Evolutionary conservation across 2,888 invertebrate genomes (phyloP).

Genomic region (Phasia obesa): DNA sequence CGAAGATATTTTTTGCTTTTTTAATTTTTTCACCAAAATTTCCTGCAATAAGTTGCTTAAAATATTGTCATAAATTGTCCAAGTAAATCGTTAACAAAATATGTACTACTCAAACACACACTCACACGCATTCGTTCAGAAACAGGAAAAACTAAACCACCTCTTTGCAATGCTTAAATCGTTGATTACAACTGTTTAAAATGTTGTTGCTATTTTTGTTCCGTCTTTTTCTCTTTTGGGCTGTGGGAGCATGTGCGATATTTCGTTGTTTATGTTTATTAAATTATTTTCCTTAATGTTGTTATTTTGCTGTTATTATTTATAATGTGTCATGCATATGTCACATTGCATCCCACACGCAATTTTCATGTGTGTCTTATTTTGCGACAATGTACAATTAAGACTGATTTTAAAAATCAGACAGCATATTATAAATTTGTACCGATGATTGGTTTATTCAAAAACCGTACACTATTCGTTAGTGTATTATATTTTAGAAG

Average conservation of each 20-base stretch:
- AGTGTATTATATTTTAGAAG: too few relatives aligned
- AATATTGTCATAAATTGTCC: conserved; percentile 67
- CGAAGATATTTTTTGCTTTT: background rate
- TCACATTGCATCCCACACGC: conserved; percentile 80
- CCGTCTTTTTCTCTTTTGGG: conserved; percentile 13
- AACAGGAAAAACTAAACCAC: conserved; percentile 11
- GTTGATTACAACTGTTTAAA: conserved; percentile 51
- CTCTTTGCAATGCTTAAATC: conserved; percentile 59
- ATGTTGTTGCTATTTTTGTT: conserved; percentile 15
- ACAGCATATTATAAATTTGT: conserved; percentile 3
- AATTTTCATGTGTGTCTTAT: conserved; percentile 32
- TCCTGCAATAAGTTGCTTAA: conserved; percentile 55
- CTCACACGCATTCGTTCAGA: background rate
- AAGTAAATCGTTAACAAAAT: conserved; percentile 47
- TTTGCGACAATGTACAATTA: conserved; percentile 52
- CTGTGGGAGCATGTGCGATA: conserved; percentile 40
- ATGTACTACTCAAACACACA: background rate
- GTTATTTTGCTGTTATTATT: conserved; percentile 72
- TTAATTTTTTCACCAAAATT: conserved; percentile 47
- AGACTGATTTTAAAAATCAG: conserved; percentile 24
- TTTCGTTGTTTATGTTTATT: conserved; percentile 43
- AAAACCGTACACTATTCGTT: too few relatives aligned
- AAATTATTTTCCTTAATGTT: conserved; percentile 55
- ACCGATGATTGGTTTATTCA: background rate
- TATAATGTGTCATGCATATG: conserved; percentile 81